A percentile compares a stretch with the other conserved stretches of the same genome.
Evolutionary conservation across 23 tunicate genomes (phyloP).

Genomic region (Ascidia mentula): DNA sequence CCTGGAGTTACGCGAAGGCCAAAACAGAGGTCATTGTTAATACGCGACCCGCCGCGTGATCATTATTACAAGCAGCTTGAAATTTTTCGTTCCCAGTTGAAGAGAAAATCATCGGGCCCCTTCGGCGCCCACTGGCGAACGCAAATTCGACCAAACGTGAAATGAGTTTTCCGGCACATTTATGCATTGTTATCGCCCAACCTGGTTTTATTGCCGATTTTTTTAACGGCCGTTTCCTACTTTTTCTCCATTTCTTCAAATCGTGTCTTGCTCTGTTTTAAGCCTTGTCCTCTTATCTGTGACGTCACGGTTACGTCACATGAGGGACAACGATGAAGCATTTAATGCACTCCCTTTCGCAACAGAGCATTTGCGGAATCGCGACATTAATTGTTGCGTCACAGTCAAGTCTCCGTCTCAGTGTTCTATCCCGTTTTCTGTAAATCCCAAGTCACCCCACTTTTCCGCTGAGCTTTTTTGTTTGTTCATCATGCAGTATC

Average conservation of each 20-base stretch:
- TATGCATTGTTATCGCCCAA: neutral
- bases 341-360: neutral
- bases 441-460: neutral
- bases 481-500: neutral
- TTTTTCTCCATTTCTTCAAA: too few species aligned
- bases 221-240: too few species aligned
- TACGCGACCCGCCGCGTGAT: neutral
- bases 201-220: too few species aligned
- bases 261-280: too few species aligned
- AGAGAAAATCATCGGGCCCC: neutral
- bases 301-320: too few species aligned
- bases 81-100: neutral
- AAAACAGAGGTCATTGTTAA: neutral
- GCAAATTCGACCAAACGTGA: too few species aligned
- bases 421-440: conserved; percentile 1
- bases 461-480: neutral
- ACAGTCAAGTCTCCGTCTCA: neutral
- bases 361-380: neutral
- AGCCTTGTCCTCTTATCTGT: too few species aligned
- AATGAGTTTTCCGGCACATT: too few species aligned
- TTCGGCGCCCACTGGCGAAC: neutral
- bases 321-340: too few species aligned
- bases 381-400: neutral
- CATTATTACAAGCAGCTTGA: neutral
- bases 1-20: neutral